phyloP scores from a whole-genome alignment of 2,888 invertebrate species.

The Lasioglossum calceatum region DNA sequence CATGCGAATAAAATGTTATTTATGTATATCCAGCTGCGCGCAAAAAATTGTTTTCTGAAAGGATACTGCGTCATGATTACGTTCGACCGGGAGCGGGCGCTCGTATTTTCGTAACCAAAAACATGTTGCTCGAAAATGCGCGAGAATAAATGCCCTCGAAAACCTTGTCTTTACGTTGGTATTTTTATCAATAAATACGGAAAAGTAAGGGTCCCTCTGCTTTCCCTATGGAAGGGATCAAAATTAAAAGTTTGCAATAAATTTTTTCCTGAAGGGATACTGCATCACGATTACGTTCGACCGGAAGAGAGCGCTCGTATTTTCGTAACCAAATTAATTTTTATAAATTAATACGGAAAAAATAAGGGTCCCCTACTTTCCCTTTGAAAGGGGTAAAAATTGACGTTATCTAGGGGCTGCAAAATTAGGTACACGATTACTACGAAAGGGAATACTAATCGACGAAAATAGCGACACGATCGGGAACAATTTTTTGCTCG shows the following conservation, averaged over 20 bases:
- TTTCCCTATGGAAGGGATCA: too few species aligned
- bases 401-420: neutral
- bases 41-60: slow-evolving; percentile 17
- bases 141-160: neutral
- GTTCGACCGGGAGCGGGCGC: neutral
- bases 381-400: neutral
- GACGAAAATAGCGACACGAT: too few species aligned
- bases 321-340: too few species aligned
- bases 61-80: neutral
- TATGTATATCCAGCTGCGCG: neutral
- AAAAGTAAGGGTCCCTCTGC: neutral
- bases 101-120: neutral
- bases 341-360: too few species aligned
- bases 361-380: too few species aligned
- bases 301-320: too few species aligned
- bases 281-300: too few species aligned
- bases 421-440: neutral
- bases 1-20: slow-evolving; percentile 31
- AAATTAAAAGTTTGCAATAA: too few species aligned
- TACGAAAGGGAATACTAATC: neutral
- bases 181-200: neutral
- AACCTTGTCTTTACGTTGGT: neutral
- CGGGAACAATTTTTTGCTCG: neutral
- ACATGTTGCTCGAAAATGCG: neutral
- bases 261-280: too few species aligned